Conservation (phyloP, 2,888 invertebrate genomes). For the Rhimphoctona megacephalus region DNA sequence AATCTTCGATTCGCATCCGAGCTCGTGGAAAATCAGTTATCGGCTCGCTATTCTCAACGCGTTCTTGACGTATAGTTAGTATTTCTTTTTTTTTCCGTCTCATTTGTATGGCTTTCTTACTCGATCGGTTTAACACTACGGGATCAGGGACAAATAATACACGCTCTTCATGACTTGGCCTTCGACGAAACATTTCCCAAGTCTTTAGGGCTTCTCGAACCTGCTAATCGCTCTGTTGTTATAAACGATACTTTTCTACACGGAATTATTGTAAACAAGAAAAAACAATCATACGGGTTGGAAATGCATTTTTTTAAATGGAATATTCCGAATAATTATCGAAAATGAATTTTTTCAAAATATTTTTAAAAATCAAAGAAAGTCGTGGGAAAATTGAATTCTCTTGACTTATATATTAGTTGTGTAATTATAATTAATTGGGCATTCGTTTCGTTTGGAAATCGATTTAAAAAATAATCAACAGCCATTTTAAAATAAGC, state of each 20-base stretch:
- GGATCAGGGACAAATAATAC: constrained; percentile 53
- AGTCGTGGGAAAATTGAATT: background rate
- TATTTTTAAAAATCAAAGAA: background rate
- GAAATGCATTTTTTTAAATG: background rate
- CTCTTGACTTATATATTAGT: too few species aligned
- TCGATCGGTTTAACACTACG: constrained; percentile 40
- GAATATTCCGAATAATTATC: background rate
- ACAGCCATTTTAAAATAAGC: background rate
- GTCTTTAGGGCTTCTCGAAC: constrained; percentile 48
- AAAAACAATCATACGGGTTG: background rate
- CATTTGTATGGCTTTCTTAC: constrained; percentile 54
- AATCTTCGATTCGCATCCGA: constrained; percentile 43
- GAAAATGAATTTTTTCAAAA: background rate
- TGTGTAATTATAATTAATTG: too few species aligned
- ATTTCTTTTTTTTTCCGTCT: background rate
- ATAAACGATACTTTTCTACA: background rate
- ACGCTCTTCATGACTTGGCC: constrained; percentile 59
- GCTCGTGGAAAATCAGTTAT: constrained; percentile 45
- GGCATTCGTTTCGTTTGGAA: too few species aligned
- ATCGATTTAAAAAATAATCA: too few species aligned
- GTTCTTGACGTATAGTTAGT: background rate
- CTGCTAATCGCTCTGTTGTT: constrained; percentile 19
- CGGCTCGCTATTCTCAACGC: constrained; percentile 22
- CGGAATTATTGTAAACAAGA: background rate
- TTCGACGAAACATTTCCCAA: constrained; percentile 55